Evolutionary conservation across 2,113 vertebrate species (phyloP).

Genomic region (Natator depressus): DNA sequence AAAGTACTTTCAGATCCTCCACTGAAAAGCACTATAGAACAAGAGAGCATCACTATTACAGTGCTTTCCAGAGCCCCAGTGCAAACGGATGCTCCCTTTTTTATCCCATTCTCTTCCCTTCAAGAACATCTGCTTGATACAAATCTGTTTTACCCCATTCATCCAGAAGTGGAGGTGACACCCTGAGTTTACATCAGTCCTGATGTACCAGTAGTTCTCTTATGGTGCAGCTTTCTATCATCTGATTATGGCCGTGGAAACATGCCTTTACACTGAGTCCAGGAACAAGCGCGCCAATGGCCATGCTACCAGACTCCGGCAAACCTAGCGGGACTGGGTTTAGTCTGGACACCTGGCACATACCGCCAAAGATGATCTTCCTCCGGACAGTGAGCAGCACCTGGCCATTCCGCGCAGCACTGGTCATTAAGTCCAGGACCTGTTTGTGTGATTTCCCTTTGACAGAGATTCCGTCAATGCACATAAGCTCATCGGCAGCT

Average conservation of each 20-base stretch:
- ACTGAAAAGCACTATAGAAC: not conserved
- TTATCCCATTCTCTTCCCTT: not conserved
- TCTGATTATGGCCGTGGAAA: rapidly evolving
- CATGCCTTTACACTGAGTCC: not conserved
- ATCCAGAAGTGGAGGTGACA: not conserved
- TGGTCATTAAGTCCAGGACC: slow-evolving; percentile 96
- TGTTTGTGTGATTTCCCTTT: slow-evolving; percentile 98
- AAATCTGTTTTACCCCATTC: not conserved
- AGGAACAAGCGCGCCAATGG: not conserved
- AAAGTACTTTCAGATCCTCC: not conserved
- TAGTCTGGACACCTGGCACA: slow-evolving; percentile 2
- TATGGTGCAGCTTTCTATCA: not conserved
- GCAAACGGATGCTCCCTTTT: not conserved
- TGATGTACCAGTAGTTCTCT: rapidly evolving
- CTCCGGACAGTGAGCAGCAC: slow-evolving; percentile 94
- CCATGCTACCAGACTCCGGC: slow-evolving; percentile 54
- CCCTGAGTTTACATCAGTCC: not conserved
- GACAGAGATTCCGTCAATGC: slow-evolving; percentile 92
- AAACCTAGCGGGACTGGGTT: not conserved
- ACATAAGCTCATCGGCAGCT: slow-evolving; percentile 94
- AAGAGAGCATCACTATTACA: not conserved
- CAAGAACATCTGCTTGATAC: not conserved
- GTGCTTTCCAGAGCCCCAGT: not conserved
- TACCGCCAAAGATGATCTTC: slow-evolving; percentile 87
- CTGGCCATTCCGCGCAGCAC: slow-evolving; percentile 94